These are phyloP conservation scores for Sciurus niger DNA, from an alignment of 2,113 vertebrate species.

Conservation along the genomic window DNA sequence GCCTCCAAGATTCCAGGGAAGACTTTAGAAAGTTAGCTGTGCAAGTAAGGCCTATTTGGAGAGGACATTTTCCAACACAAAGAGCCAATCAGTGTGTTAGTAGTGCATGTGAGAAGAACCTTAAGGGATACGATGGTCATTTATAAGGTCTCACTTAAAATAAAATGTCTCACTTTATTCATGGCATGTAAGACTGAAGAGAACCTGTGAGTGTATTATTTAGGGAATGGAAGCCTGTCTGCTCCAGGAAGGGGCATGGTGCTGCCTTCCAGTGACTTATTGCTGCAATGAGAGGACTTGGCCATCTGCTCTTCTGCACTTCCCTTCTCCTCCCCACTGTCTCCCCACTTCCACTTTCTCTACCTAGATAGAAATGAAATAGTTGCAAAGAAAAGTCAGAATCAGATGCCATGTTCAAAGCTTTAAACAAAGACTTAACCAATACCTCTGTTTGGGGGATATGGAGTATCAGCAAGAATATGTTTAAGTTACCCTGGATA, in stretches of 20 bases:
- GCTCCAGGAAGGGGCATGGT: conserved; percentile 4
- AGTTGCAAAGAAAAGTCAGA: background rate
- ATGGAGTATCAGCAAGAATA: background rate
- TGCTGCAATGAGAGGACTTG: background rate
- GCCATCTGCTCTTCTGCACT: background rate
- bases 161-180: conserved; percentile 59
- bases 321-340: background rate
- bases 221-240: background rate
- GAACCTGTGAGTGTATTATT: conserved; percentile 47
- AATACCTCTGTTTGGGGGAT: background rate
- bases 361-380: background rate
- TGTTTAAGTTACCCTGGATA: background rate
- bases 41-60: conserved; percentile 79
- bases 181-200: background rate
- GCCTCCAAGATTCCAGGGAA: conserved; percentile 87
- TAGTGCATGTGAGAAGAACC: conserved; percentile 75
- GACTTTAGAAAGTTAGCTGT: conserved; percentile 88
- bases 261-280: background rate
- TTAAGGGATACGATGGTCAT: conserved; percentile 70
- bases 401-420: conserved; percentile 7
- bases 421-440: background rate
- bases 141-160: conserved; percentile 77
- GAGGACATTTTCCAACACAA: conserved; percentile 85
- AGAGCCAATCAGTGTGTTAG: conserved; percentile 78
- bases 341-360: background rate